Conservation (phyloP, 2,888 invertebrate species). For the Melikaiella ostensackeni region DNA sequence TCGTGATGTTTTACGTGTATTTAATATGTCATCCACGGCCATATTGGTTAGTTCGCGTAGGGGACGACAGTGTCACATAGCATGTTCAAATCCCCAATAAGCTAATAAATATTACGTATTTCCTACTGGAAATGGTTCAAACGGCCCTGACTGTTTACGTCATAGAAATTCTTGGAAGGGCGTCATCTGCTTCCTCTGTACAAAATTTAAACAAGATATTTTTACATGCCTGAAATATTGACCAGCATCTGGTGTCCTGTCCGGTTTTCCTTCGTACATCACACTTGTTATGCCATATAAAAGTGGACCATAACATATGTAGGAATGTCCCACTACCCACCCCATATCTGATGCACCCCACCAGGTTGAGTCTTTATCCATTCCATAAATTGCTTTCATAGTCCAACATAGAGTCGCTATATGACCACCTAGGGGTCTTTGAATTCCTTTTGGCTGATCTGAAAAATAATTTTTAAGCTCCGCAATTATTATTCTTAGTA, state of each 20-base stretch:
- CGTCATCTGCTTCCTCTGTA: background rate
- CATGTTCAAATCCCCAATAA: no score
- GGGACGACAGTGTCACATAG: no score
- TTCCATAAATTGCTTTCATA: constrained; percentile 89
- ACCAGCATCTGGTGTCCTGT: constrained; percentile 94
- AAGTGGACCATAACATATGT: constrained; percentile 95
- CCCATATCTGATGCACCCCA: constrained; percentile 95
- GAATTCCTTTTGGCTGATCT: constrained; percentile 88
- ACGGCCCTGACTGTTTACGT: no score
- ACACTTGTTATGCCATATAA: constrained; percentile 89
- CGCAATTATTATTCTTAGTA: background rate
- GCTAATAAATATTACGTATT: no score
- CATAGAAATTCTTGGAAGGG: no score
- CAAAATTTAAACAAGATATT: constrained; percentile 1
- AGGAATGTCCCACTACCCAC: constrained; percentile 97
- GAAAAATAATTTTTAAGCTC: background rate
- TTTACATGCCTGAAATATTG: constrained; percentile 88
- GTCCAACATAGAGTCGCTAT: constrained; percentile 91
- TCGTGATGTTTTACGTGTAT: no score
- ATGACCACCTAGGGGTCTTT: constrained; percentile 93
- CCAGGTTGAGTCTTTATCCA: constrained; percentile 88
- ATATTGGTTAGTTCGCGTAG: no score
- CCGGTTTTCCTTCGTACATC: constrained; percentile 95
- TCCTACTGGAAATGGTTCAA: no score
- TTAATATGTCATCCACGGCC: no score